These are phyloP conservation scores for Monomorium pharaonis DNA, from an alignment of 1,140 invertebrate species.

Conservation along the genomic window DNA sequence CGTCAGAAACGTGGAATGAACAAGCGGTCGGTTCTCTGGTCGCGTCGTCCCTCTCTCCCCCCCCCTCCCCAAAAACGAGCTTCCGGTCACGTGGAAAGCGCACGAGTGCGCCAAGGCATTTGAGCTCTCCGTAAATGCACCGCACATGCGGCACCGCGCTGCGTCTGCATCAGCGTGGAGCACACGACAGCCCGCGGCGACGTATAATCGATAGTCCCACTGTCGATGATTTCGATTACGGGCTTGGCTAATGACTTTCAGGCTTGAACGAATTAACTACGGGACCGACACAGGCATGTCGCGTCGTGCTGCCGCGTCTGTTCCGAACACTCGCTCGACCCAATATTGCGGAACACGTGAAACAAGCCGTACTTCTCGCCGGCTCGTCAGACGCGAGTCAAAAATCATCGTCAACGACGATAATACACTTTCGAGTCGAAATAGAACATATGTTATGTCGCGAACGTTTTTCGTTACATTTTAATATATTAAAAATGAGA, in stretches of 20 bases:
- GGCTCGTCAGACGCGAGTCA: not conserved
- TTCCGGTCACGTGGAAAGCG: conserved; percentile 45
- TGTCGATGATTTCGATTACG: conserved; percentile 79
- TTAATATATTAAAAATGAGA: not conserved
- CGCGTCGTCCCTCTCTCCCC: not conserved
- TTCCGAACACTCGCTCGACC: not conserved
- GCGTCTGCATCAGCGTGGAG: conserved; percentile 36
- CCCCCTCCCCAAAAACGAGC: conserved; percentile 24
- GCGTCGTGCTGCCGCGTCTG: conserved; percentile 16
- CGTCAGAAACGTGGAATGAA: conserved; percentile 44
- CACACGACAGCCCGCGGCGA: conserved; percentile 67
- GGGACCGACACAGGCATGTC: conserved; percentile 22
- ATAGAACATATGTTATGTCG: not conserved
- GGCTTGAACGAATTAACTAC: conserved; percentile 49
- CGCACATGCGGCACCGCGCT: conserved; percentile 22
- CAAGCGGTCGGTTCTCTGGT: conserved; percentile 26
- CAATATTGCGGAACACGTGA: conserved; percentile 20
- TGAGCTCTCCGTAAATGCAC: conserved; percentile 56
- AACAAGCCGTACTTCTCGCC: not conserved
- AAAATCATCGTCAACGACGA: not conserved
- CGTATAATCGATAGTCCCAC: conserved; percentile 79
- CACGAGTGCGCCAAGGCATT: conserved; percentile 65
- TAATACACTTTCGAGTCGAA: not conserved
- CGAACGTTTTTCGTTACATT: not conserved
- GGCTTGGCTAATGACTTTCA: conserved; percentile 52